Percentiles rank a stretch among this genome's conserved stretches.
phyloP scores from a whole-genome alignment of 1,140 invertebrate genomes.

The Drosophila paulistorum region DNA sequence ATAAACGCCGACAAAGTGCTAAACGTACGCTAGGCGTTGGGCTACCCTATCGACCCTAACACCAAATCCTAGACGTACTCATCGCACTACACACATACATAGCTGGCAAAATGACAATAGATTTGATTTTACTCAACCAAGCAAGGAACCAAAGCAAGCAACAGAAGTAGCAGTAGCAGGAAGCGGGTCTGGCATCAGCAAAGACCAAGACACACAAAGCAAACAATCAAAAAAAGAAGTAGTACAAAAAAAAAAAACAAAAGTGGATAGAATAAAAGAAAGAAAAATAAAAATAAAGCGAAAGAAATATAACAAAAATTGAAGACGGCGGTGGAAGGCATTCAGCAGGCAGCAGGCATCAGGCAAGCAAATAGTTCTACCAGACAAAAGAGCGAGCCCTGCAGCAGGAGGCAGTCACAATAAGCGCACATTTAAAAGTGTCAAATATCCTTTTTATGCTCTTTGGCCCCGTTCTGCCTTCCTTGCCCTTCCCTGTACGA shows the following conservation, averaged over 20 bases:
- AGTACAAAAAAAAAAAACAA: slow-evolving; percentile 25
- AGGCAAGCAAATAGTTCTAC: slow-evolving; percentile 62
- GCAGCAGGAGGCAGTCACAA: slow-evolving; percentile 57
- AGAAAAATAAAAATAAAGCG: slow-evolving; percentile 46
- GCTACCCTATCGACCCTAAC: slow-evolving; percentile 6
- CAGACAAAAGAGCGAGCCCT: slow-evolving; percentile 64
- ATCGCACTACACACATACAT: slow-evolving; percentile 14
- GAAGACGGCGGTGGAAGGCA: slow-evolving; percentile 61
- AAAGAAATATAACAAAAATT: slow-evolving; percentile 80
- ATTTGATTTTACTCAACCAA: slow-evolving; percentile 70
- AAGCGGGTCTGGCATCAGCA: slow-evolving; percentile 44
- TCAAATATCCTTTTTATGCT: slow-evolving; percentile 82
- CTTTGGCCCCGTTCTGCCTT: slow-evolving; percentile 53
- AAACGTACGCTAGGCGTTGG: slow-evolving; percentile 37
- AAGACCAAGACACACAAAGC: slow-evolving; percentile 76
- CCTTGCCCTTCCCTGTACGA: slow-evolving; percentile 24
- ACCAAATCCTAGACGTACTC: slow-evolving; percentile 29
- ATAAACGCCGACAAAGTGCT: slow-evolving; percentile 67
- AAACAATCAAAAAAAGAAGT: slow-evolving; percentile 64
- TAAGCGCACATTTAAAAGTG: slow-evolving; percentile 82
- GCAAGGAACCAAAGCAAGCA: slow-evolving; percentile 10
- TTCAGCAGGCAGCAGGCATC: slow-evolving; percentile 31
- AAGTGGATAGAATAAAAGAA: slow-evolving; percentile 72
- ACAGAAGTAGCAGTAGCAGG: slow-evolving; percentile 7
- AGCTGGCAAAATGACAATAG: slow-evolving; percentile 79